Base-by-base conservation (phyloP, 2,888 invertebrate genomes). In the Phalangium opilio region DNA sequence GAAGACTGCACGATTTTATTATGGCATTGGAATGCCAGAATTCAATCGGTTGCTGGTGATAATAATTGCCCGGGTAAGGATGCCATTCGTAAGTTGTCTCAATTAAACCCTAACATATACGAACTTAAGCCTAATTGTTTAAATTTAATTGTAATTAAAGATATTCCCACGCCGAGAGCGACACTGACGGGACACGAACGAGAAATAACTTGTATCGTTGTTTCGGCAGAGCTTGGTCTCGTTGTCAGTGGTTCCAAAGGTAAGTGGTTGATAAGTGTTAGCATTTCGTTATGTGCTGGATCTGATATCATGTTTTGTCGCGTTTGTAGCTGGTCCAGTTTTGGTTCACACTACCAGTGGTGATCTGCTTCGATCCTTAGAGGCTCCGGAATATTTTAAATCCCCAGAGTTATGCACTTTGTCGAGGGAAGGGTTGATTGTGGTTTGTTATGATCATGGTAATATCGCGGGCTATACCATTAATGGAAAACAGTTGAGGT, bases 21-120 rank as follows among this genome's bases (percentile, higher is more conserved):
- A 45, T 99, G 98, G 98, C 95, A 96, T 63, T 99, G 98, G 91
- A 96, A 80, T 61, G 91, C 89, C 0, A 75, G 89, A n/a, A 86
- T 86, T 51, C 93, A 93, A 66, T 87, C 87, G 53, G 89, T 98
- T 59, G 89, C 96, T 32, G 96, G 96, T 4, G 96, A 98, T 68
- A 90, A 69, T 56, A 62, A 63, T 34, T 40, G 47, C 41, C 49
- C 55, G 18, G 60, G 57, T 59, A 36, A 34, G 50, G 20, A 18
- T 3, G 3, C 14, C 21, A 34, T 19, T 20, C 17, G 21, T 27
- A 14, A 36, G 17, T 14, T 36, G n/a, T 34, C n/a, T 12, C 34
- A 12, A 12, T n/a, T 34, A 12, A 12, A 36, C 2, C 5, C 1
- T 36, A 8, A 17, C 2, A 8, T 8, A 5, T 15, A 36, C 14